These are phyloP conservation scores for Malacoctenus gilli DNA, from an alignment of 2,797 vertebrate species.

Conservation along the genomic window DNA sequence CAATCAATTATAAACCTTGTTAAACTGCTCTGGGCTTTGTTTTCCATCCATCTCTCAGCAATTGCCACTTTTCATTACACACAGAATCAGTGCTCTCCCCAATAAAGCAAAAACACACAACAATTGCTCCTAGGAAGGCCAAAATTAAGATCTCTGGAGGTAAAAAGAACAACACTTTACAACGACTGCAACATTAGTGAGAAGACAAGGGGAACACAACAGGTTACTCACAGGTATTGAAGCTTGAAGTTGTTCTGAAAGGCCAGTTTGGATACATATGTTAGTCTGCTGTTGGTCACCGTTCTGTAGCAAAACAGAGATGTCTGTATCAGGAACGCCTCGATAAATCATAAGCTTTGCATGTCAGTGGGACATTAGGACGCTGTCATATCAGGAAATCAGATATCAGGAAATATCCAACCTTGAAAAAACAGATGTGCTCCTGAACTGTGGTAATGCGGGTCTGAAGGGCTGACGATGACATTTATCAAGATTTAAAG, in stretches of 20 bases:
- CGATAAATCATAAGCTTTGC: background rate
- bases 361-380: background rate
- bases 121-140: too few species aligned
- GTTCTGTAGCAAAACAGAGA: constrained; percentile 83
- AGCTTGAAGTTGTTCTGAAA: constrained; percentile 92
- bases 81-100: too few species aligned
- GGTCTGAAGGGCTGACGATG: background rate
- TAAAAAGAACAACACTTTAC: too few species aligned
- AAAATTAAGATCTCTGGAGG: too few species aligned
- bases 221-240: constrained; percentile 91
- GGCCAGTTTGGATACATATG: constrained; percentile 88
- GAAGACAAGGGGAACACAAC: background rate
- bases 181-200: constrained; percentile 12
- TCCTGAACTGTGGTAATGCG: background rate
- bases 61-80: background rate
- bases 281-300: constrained; percentile 92
- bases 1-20: constrained; percentile 22
- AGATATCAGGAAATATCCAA: background rate
- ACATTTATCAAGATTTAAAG: too few species aligned
- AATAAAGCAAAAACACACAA: too few species aligned
- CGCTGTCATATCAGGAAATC: background rate
- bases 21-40: constrained; percentile 13
- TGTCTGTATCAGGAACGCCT: constrained; percentile 1
- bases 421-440: background rate
- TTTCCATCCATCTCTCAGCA: constrained; percentile 1